A percentile compares a stretch with the other conserved stretches of the same genome.
phyloP scores from a whole-genome alignment of 1,140 invertebrate genomes.

The Heliconius eleuchia region DNA sequence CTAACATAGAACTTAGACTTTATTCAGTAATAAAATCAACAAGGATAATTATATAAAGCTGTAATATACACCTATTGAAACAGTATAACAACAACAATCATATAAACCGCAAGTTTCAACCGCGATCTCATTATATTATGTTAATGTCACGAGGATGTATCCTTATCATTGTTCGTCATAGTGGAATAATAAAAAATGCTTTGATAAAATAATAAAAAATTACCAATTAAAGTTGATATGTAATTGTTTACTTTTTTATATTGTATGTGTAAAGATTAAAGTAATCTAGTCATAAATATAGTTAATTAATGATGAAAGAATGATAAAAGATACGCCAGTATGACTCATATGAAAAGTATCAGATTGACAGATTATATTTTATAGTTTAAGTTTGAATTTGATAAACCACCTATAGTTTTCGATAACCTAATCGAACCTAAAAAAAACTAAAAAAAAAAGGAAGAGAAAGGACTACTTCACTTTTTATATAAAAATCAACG shows the following conservation, averaged over 20 bases:
- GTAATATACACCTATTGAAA: neutral
- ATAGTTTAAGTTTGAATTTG: too few species aligned
- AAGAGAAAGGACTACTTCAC: too few species aligned
- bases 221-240: neutral
- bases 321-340: too few species aligned
- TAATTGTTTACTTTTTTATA: neutral
- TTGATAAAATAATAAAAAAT: neutral
- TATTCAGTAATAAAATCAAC: neutral
- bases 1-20: neutral
- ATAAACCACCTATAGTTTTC: too few species aligned
- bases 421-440: too few species aligned
- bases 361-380: too few species aligned
- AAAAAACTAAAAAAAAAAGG: too few species aligned
- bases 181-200: neutral
- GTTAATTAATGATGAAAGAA: neutral
- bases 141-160: conserved; percentile 8
- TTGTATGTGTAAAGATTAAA: neutral
- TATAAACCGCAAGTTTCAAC: neutral
- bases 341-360: too few species aligned
- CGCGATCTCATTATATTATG: conserved; percentile 1
- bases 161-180: neutral
- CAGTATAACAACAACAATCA: neutral
- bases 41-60: neutral
- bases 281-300: neutral
- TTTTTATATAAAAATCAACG: too few species aligned